Base-by-base conservation (phyloP, 1,140 invertebrate species). In the Drosophila sulfurigaster region DNA sequence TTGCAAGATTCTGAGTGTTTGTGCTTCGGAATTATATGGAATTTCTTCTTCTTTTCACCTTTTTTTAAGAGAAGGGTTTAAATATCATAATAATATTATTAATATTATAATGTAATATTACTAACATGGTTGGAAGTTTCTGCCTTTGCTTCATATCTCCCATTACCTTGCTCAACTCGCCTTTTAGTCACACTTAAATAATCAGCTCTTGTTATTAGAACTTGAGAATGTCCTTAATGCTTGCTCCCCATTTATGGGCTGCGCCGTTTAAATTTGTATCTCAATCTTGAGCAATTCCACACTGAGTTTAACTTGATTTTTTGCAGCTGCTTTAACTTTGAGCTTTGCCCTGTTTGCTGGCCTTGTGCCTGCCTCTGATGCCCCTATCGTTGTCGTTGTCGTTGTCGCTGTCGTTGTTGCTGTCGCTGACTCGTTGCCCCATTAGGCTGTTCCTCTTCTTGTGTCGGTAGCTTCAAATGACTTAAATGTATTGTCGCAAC, bases 401-500 rank as follows among this genome's bases (percentile, higher is more conserved):
- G 8, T 49, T 20, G 6, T 20, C 16, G 16, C 16, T 20, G 20
- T 20, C 3, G 20, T 20, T 25, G 16, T 28, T 13, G 8, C 15
- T 51, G 15, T 54, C n/a, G 5, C 13, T 54, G 51, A 30, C 35
- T 57, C 54, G 16, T 57, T 57, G 54, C 35, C 28, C 32, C 62
- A 52, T 25, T 41, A 35, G 48, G 49, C n/a, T 30, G 57, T 57
- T 43, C 13, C 35, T 20, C 16, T 43, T 32, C 20, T 25, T 25
- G 20, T 25, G 48, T 45, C 8, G 63, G n/a, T 8, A 30, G 30
- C 65, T 30, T 45, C 58, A 75, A 76, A 66, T 72, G 69, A 76
- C 68, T 76, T 72, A 62, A 76, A 76, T 76, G 69, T 76, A 76
- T 76, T 72, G 74, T 72, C 69, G 69, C 56, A 70, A 64, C 56